These are phyloP conservation scores for Unio pictorum DNA, from an alignment of 2,888 invertebrate species.

Conservation along the genomic window DNA sequence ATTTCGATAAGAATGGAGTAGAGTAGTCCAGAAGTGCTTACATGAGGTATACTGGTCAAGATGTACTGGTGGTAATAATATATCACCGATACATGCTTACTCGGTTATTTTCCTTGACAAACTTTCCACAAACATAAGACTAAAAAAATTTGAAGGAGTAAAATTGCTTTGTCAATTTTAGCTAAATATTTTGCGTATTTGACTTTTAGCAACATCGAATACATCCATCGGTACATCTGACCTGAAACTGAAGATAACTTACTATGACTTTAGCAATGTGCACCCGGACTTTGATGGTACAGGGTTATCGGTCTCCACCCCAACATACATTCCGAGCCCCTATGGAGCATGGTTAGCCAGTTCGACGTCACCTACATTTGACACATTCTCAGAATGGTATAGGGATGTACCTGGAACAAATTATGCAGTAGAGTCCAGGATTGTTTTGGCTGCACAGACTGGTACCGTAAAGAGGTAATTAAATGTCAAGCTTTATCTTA, in stretches of 20 bases:
- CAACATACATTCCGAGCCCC: slow-evolving; percentile 46
- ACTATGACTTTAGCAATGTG: slow-evolving; percentile 42
- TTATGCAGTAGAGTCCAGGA: slow-evolving; percentile 10
- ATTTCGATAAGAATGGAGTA: too few relatives aligned
- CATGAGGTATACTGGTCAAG: too few relatives aligned
- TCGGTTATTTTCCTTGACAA: too few relatives aligned
- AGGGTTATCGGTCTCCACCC: slow-evolving; percentile 12
- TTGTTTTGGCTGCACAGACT: slow-evolving; percentile 16
- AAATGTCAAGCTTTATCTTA: too few relatives aligned
- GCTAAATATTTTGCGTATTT: slow-evolving; percentile 12
- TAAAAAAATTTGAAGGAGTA: too few relatives aligned
- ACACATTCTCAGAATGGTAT: slow-evolving; percentile 58
- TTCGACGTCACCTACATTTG: slow-evolving; percentile 39
- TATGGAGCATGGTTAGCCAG: slow-evolving; percentile 47
- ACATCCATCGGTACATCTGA: slow-evolving; percentile 4
- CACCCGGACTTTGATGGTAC: slow-evolving; percentile 30
- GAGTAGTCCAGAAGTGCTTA: too few relatives aligned
- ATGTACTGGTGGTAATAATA: too few relatives aligned
- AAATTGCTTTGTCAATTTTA: too few relatives aligned
- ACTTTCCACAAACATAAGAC: too few relatives aligned
- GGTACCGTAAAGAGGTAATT: slow-evolving; percentile 17
- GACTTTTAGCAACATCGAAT: neutral
- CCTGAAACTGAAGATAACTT: slow-evolving; percentile 24
- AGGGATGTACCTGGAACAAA: slow-evolving; percentile 10
- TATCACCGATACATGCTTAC: too few relatives aligned